Conservation (phyloP, 2,888 invertebrate genomes). For the Oligia strigilis region DNA sequence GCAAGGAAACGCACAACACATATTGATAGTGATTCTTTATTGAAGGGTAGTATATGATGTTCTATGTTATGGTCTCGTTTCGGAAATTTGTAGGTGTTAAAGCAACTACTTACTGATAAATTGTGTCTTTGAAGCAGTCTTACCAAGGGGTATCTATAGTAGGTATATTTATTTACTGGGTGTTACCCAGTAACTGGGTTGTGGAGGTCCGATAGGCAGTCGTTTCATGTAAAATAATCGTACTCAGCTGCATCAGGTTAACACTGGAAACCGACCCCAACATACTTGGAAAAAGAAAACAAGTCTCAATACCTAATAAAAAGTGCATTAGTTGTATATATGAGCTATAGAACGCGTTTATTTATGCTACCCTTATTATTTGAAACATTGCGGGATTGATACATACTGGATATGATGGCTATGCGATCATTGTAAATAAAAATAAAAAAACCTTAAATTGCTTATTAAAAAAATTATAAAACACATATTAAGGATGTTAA, state of each 20-base stretch:
- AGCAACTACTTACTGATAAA: neutral
- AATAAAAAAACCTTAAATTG: too few species aligned
- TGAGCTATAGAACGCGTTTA: neutral
- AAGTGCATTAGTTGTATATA: neutral
- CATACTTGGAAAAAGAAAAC: neutral
- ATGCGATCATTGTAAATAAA: neutral
- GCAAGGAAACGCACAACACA: slow-evolving; percentile 66
- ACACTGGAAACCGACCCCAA: neutral
- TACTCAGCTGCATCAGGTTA: neutral
- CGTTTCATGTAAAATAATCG: neutral
- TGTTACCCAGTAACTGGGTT: neutral
- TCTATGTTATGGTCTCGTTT: neutral
- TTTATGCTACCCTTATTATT: neutral
- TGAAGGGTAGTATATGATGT: neutral
- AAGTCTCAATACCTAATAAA: neutral
- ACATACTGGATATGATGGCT: neutral
- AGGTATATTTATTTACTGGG: too few species aligned
- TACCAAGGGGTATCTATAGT: too few species aligned
- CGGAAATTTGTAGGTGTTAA: too few species aligned
- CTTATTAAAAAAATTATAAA: too few species aligned
- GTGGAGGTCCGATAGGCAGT: neutral
- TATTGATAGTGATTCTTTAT: slow-evolving; percentile 68
- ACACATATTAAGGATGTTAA: too few species aligned
- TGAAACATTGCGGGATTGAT: neutral
- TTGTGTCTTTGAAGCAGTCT: too few species aligned